Conservation (phyloP, 2,888 invertebrate species). For the Macrostomum cliftonense region DNA sequence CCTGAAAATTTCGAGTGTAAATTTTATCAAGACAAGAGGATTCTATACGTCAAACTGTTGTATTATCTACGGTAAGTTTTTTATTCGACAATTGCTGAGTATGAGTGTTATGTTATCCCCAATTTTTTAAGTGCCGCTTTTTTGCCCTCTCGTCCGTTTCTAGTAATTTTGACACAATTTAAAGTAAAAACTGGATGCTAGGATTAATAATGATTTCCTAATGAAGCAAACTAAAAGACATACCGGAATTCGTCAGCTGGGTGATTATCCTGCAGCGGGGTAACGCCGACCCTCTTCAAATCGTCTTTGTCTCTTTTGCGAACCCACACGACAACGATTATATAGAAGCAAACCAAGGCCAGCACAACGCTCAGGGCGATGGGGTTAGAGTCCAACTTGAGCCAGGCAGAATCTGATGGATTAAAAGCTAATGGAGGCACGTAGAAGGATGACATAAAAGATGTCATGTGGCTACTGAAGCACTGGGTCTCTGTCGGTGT, state of each 20-base stretch:
- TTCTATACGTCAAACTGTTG: too few species aligned
- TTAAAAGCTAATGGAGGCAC: background rate
- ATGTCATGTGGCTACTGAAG: constrained; percentile 1
- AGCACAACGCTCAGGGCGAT: background rate
- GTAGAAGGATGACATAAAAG: background rate
- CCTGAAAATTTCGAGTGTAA: background rate
- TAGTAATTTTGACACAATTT: too few species aligned
- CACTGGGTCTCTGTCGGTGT: background rate
- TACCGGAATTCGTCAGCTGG: constrained; percentile 28
- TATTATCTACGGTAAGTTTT: too few species aligned
- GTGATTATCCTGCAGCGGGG: constrained; percentile 29
- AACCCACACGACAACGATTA: constrained; percentile 5
- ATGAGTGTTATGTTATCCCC: too few species aligned
- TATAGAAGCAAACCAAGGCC: background rate
- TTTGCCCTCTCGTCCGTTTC: too few species aligned
- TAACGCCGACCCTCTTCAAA: constrained; percentile 20
- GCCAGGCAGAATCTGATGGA: background rate
- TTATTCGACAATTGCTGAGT: too few species aligned
- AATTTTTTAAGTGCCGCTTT: too few species aligned
- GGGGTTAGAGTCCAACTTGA: constrained; percentile 3
- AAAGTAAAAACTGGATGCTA: too few species aligned
- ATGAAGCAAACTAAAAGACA: constrained; percentile 17
- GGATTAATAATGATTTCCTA: too few species aligned
- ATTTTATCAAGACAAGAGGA: too few species aligned
- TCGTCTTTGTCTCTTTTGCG: constrained; percentile 1